phyloP scores from a whole-genome alignment of 2,113 vertebrate species.

The Hepsetus odoe region DNA sequence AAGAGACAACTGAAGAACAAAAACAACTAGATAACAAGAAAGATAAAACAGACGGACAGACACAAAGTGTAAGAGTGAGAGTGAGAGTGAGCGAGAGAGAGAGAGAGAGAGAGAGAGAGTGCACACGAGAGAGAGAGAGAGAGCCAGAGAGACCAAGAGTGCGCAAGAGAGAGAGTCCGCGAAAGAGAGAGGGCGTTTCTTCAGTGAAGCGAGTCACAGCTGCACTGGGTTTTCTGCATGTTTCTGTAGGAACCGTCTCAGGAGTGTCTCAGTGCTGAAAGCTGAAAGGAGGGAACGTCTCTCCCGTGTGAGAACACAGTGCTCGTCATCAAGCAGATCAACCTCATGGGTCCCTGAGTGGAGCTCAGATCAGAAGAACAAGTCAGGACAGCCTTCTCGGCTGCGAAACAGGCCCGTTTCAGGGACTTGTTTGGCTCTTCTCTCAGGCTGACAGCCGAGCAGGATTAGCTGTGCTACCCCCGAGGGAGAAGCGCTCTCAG shows the following conservation, averaged over 20 bases:
- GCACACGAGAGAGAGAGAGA: too few species aligned
- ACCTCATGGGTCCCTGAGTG: not conserved
- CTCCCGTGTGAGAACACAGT: not conserved
- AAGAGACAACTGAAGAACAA: too few species aligned
- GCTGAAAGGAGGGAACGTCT: not conserved
- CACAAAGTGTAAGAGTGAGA: too few species aligned
- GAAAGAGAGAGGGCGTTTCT: too few species aligned
- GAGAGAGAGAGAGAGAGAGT: too few species aligned
- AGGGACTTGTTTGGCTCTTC: conserved; percentile 4
- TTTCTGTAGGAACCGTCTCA: not conserved
- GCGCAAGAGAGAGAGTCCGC: too few species aligned
- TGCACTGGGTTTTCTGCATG: not conserved
- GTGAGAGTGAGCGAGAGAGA: too few species aligned
- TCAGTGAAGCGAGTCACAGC: not conserved
- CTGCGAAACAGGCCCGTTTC: conserved; percentile 11
- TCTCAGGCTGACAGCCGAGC: conserved; percentile 53
- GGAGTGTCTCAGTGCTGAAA: not conserved
- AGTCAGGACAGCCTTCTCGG: conserved; percentile 40
- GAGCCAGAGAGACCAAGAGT: too few species aligned
- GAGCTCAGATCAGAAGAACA: conserved; percentile 23
- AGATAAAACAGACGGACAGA: too few species aligned
- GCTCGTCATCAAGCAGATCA: not conserved
- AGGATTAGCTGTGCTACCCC: conserved; percentile 37
- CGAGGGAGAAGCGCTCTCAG: not conserved
- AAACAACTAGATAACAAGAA: too few species aligned